A percentile compares a stretch with the other conserved stretches of the same genome.
These are phyloP conservation scores for Lepidonotus clava DNA, from an alignment of 2,888 invertebrate species.

Conservation along the genomic window DNA sequence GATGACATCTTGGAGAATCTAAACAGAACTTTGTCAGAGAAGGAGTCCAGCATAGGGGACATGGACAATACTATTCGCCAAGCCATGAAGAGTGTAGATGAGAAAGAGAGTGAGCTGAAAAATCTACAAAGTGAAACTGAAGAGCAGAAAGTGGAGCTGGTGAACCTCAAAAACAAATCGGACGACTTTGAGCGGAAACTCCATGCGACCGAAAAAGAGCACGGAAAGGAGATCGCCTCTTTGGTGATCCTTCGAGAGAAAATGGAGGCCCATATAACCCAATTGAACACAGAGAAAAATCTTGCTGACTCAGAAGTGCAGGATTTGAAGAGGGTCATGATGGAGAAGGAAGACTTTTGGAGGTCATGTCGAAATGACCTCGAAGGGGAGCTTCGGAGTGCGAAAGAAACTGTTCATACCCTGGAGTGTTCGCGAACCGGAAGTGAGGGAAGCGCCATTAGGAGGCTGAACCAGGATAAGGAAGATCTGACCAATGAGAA, in stretches of 20 bases:
- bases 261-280: slow-evolving; percentile 43
- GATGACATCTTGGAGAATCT: slow-evolving; percentile 73
- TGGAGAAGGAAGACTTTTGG: slow-evolving; percentile 46
- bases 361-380: slow-evolving; percentile 29
- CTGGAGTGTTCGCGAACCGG: not conserved
- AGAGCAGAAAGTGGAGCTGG: not conserved
- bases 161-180: not conserved
- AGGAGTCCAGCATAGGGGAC: slow-evolving; percentile 71
- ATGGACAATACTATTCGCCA: slow-evolving; percentile 72
- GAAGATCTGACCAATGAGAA: slow-evolving; percentile 74
- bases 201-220: slow-evolving; percentile 11
- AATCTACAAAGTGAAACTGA: slow-evolving; percentile 60
- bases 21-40: slow-evolving; percentile 68
- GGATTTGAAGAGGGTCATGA: slow-evolving; percentile 39
- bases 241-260: slow-evolving; percentile 53
- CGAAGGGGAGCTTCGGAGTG: not conserved
- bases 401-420: slow-evolving; percentile 54
- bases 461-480: slow-evolving; percentile 72
- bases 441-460: slow-evolving; percentile 64
- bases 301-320: slow-evolving; percentile 53
- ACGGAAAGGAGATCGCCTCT: slow-evolving; percentile 43
- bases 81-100: slow-evolving; percentile 67
- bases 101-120: slow-evolving; percentile 71
- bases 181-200: slow-evolving; percentile 36
- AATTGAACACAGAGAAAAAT: slow-evolving; percentile 50